Percentiles rank a stretch among this genome's conserved stretches.
Conservation (phyloP, 2,888 invertebrate species). For the Axea sp. region DNA sequence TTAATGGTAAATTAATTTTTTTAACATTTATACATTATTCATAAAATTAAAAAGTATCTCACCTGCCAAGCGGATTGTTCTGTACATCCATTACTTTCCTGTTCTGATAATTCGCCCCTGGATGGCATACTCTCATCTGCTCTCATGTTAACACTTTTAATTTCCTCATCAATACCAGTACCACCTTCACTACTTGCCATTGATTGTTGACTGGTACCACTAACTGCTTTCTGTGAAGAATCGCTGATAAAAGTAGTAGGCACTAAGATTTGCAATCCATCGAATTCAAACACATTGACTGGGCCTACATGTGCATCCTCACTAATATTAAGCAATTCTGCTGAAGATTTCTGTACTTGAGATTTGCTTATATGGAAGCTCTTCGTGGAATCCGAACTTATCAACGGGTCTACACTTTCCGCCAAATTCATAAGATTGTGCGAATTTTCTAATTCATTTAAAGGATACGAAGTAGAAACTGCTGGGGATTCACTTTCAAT, state of each 20-base stretch:
- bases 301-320: slow-evolving; percentile 78
- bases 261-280: slow-evolving; percentile 79
- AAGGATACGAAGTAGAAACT: slow-evolving; percentile 47
- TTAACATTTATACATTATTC: too few relatives aligned
- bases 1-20: too few relatives aligned
- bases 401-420: slow-evolving; percentile 72
- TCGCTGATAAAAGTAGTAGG: slow-evolving; percentile 78
- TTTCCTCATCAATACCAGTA: slow-evolving; percentile 76
- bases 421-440: slow-evolving; percentile 66
- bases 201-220: slow-evolving; percentile 77
- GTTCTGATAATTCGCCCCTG: slow-evolving; percentile 91
- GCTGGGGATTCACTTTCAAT: slow-evolving; percentile 35
- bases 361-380: slow-evolving; percentile 71
- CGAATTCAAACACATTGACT: slow-evolving; percentile 81
- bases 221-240: slow-evolving; percentile 78
- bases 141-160: slow-evolving; percentile 85
- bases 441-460: slow-evolving; percentile 62
- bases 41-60: too few relatives aligned
- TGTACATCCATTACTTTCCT: slow-evolving; percentile 91
- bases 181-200: slow-evolving; percentile 77
- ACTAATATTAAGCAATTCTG: slow-evolving; percentile 76
- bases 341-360: slow-evolving; percentile 72
- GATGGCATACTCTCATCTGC: slow-evolving; percentile 94
- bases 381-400: slow-evolving; percentile 72
- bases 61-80: slow-evolving; percentile 89